phyloP scores from a whole-genome alignment of 2,113 vertebrate species.

The Carassius carassius region DNA sequence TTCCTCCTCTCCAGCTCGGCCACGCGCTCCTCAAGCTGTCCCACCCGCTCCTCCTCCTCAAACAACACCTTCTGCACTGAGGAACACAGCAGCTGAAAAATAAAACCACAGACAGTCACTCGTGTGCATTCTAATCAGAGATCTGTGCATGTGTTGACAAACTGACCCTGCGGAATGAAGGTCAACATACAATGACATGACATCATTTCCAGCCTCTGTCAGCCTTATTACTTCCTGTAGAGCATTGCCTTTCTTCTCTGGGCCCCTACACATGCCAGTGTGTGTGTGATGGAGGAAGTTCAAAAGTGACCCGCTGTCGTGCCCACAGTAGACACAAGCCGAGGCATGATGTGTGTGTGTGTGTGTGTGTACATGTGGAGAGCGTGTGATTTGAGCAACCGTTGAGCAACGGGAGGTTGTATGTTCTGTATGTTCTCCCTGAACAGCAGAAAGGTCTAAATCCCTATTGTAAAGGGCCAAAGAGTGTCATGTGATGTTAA shows the following conservation, averaged over 20 bases:
- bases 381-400: conserved; percentile 5
- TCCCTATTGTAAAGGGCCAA: neutral
- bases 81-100: conserved; percentile 88
- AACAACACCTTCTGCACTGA: conserved; percentile 93
- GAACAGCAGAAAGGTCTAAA: conserved; percentile 6
- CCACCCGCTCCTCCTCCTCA: conserved; percentile 90
- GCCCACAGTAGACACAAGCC: neutral
- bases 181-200: neutral
- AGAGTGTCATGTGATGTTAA: neutral
- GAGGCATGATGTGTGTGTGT: conserved; percentile 9
- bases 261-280: neutral
- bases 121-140: neutral
- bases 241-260: conserved; percentile 35
- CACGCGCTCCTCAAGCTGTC: conserved; percentile 86
- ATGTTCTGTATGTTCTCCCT: neutral
- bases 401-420: neutral
- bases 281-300: conserved; percentile 12
- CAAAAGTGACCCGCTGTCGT: conserved; percentile 23
- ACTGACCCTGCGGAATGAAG: neutral
- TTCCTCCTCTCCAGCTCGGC: conserved; percentile 83
- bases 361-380: conserved; percentile 17
- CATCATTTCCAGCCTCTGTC: conserved; percentile 27
- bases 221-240: conserved; percentile 35
- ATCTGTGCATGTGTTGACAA: neutral
- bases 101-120: neutral